Evolutionary conservation across 2,797 vertebrate genomes (phyloP), one percentile per base, ranked within the genome.

Genomic region (Pelodytes ibericus): DNA sequence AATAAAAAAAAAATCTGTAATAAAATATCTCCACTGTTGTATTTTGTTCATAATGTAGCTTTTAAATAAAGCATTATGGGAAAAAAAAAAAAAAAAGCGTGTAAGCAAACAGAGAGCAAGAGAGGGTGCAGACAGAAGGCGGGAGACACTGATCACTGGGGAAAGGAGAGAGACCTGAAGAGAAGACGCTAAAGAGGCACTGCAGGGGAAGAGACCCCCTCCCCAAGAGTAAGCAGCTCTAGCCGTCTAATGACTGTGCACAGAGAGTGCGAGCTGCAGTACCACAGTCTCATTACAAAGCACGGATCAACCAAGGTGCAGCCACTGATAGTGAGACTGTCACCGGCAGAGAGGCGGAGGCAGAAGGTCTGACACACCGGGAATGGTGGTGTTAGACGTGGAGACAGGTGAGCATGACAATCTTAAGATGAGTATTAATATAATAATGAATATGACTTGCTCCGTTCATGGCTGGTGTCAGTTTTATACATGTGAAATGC

Each of bases 291-390:
- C 53, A 31, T n/a, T 13, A 22, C 13, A 5, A 24, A 41, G 24
- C 5, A 31, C 36, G 31, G 33, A 9, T 11, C 44, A 44, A 36
- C 20, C 20, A 36, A 27, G 36, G 24, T 5, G 11, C 33, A 64
- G 22, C 11, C 22, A 24, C 18, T 15, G 18, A 18, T 6, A 59
- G 59, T 39, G 31, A 26, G 10, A 1, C 36, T 3, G 8, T 41
- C 31, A 66, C 63, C 47, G 64, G 11, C 16, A 51, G 18, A 51
- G 27, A 36, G 81, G 84, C 81, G 85, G 77, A 86, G 81, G 81
- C 74, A 77, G 31, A 64, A 75, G 72, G 76, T 58, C 78, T 67
- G 80, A 61, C 72, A 72, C 51, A 13, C 75, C 24, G 69, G 75
- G 69, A 72, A 78, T 78, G 75, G 27, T 75, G 82, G 72, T 76